phyloP scores from a whole-genome alignment of 1,140 invertebrate species.

The Drosophila nikananu region DNA sequence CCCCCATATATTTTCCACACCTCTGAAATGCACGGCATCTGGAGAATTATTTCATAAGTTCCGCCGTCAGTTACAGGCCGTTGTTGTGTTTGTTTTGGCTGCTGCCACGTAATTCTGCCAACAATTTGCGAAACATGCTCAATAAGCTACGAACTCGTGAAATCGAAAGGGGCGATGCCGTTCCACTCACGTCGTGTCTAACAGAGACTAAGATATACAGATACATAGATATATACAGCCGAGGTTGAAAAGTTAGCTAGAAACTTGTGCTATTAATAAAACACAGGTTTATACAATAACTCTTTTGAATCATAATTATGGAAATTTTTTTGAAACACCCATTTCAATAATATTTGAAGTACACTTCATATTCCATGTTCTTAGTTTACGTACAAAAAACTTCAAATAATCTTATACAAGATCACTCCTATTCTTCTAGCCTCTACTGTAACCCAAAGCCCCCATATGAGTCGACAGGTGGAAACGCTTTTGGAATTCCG shows the following conservation, averaged over 20 bases:
- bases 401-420: background rate
- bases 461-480: conserved; percentile 29
- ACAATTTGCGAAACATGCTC: conserved; percentile 70
- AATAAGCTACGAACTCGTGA: conserved; percentile 36
- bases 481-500: conserved; percentile 46
- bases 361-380: too few species aligned
- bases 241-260: conserved; percentile 13
- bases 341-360: too few species aligned
- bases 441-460: background rate
- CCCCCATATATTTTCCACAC: conserved; percentile 5
- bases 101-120: conserved; percentile 71
- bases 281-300: too few species aligned
- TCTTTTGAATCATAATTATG: too few species aligned
- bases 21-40: conserved; percentile 29
- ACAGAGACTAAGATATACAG: conserved; percentile 21
- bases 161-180: conserved; percentile 41
- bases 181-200: conserved; percentile 51
- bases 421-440: background rate
- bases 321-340: too few species aligned
- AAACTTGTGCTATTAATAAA: too few species aligned
- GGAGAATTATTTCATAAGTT: conserved; percentile 71
- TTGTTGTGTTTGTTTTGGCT: conserved; percentile 10
- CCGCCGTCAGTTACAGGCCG: conserved; percentile 55
- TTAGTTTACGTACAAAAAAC: background rate
- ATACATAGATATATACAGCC: conserved; percentile 2